A percentile compares a stretch with the other conserved stretches of the same genome.
These are phyloP conservation scores for Smutsia temminckii DNA, from an alignment of 2,797 vertebrate species.

Conservation along the genomic window DNA sequence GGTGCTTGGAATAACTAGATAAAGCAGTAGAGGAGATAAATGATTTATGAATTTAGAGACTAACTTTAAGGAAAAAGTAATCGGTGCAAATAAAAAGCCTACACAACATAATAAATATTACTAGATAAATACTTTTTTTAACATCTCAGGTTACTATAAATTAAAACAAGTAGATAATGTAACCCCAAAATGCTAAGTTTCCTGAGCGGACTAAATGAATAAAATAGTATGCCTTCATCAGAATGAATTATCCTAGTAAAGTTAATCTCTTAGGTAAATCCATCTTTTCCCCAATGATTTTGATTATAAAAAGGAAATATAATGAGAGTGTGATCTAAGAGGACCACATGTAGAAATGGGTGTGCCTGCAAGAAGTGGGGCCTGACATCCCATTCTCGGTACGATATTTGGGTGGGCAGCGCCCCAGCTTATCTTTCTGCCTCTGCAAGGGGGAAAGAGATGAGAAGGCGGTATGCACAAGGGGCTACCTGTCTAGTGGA, in stretches of 20 bases:
- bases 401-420: rapidly evolving
- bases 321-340: neutral
- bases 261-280: neutral
- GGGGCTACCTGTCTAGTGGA: neutral
- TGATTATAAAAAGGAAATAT: neutral
- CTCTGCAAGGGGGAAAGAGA: neutral
- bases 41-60: neutral
- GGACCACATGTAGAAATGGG: neutral
- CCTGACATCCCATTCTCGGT: neutral
- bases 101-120: neutral
- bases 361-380: neutral
- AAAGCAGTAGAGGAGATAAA: neutral
- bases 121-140: neutral
- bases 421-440: neutral
- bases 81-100: neutral
- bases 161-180: neutral
- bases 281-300: neutral
- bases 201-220: neutral
- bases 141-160: neutral
- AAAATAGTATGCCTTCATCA: neutral
- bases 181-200: neutral
- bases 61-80: neutral
- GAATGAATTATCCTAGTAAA: neutral
- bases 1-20: neutral
- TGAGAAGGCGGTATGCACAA: neutral